phyloP scores from a whole-genome alignment of 1,140 invertebrate species.

The Aphis gossypii region DNA sequence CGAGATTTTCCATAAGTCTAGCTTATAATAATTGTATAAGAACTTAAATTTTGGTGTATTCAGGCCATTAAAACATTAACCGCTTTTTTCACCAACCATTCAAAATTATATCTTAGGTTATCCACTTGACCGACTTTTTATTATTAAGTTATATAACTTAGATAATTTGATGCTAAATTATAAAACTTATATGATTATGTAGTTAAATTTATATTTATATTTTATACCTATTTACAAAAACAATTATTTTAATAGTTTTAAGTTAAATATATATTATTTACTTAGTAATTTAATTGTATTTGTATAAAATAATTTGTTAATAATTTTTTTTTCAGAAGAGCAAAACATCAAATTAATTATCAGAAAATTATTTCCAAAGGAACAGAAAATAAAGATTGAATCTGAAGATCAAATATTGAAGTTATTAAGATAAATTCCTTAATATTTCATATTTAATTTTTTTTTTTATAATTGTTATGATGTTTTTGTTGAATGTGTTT shows the following conservation, averaged over 20 bases:
- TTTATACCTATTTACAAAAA: too few species aligned
- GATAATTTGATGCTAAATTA: too few species aligned
- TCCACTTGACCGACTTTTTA: too few species aligned
- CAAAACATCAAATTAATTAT: slow-evolving; percentile 65
- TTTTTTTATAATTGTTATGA: slow-evolving; percentile 40
- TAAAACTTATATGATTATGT: too few species aligned
- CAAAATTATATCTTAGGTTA: too few species aligned
- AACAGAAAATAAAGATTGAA: slow-evolving; percentile 63
- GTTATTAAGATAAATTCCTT: slow-evolving; percentile 28
- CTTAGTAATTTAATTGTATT: neutral
- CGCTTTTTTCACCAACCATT: too few species aligned
- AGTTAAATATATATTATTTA: neutral
- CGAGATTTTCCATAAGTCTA: too few species aligned
- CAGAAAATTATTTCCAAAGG: slow-evolving; percentile 63
- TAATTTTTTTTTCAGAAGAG: slow-evolving; percentile 64
- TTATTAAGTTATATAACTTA: too few species aligned
- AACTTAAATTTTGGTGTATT: too few species aligned
- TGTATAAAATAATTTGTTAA: neutral
- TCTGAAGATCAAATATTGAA: slow-evolving; percentile 54
- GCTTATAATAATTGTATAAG: too few species aligned
- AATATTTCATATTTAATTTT: slow-evolving; percentile 33
- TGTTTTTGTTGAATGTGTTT: slow-evolving; percentile 39
- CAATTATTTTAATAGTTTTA: neutral
- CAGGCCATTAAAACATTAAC: too few species aligned
- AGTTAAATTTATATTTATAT: too few species aligned